phyloP scores from a whole-genome alignment of 1,140 invertebrate species.

The Monomorium pharaonis region DNA sequence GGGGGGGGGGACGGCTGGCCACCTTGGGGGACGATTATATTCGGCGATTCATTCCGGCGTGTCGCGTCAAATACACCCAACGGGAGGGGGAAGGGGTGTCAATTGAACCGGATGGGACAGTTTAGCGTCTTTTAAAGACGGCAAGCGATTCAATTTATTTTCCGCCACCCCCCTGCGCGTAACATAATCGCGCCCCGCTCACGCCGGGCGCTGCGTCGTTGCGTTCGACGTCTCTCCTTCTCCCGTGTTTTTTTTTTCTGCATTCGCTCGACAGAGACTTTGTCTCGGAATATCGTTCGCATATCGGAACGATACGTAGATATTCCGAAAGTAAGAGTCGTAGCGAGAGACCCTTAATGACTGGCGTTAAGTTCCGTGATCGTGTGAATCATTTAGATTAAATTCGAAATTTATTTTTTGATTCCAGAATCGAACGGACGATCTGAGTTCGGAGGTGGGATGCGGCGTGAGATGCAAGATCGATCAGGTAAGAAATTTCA shows the following conservation, averaged over 20 bases:
- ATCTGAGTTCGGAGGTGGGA: conserved; percentile 86
- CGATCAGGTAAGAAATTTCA: conserved; percentile 81
- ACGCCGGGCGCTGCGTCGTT: too few species aligned
- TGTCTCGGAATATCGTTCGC: too few species aligned
- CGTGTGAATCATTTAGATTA: background rate
- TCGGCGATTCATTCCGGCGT: conserved; percentile 76
- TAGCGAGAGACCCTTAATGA: too few species aligned
- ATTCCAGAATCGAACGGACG: conserved; percentile 88
- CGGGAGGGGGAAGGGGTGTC: conserved; percentile 77
- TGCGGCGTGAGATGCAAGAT: conserved; percentile 88
- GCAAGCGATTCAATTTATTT: conserved; percentile 83
- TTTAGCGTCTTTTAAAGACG: conserved; percentile 80
- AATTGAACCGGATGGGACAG: conserved; percentile 83
- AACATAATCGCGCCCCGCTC: conserved; percentile 41
- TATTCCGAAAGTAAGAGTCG: too few species aligned
- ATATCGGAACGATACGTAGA: background rate
- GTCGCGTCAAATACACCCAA: conserved; percentile 59
- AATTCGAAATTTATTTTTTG: conserved; percentile 55
- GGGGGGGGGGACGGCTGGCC: background rate
- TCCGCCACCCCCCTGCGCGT: conserved; percentile 70
- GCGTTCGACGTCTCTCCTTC: background rate
- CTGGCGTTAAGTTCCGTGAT: background rate
- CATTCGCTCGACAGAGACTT: conserved; percentile 6
- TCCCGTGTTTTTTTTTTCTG: background rate
- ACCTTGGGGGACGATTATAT: conserved; percentile 72